Percentiles rank a stretch among this genome's conserved stretches.
phyloP scores from a whole-genome alignment of 2,113 vertebrate species.

The Pan paniscus region DNA sequence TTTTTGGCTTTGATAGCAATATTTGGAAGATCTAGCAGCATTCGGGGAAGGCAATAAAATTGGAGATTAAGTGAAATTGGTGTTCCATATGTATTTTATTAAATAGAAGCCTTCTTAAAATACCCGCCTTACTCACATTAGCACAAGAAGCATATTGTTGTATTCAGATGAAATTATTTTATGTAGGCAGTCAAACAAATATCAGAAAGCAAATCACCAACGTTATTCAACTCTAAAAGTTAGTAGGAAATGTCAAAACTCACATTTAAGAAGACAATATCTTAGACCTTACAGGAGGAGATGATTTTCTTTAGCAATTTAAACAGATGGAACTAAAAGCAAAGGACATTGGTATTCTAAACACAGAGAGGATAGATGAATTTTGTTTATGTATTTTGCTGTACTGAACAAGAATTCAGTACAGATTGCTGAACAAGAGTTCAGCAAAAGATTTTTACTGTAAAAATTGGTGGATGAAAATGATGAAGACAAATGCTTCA shows the following conservation, averaged over 20 bases:
- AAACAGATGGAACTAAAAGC: not conserved
- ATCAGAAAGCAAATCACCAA: not conserved
- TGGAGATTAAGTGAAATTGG: not conserved
- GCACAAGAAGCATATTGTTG: not conserved
- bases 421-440: no score
- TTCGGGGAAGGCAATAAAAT: not conserved
- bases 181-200: not conserved
- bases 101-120: not conserved
- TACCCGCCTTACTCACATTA: not conserved
- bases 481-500: not conserved
- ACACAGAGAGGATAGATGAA: not conserved
- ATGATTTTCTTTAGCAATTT: not conserved
- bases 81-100: not conserved
- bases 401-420: not conserved
- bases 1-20: not conserved
- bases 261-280: not conserved
- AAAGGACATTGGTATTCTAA: slow-evolving; percentile 19
- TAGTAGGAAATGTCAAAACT: not conserved
- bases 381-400: not conserved
- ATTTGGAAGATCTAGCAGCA: not conserved
- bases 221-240: not conserved
- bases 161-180: not conserved
- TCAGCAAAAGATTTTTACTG: not conserved
- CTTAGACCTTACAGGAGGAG: not conserved
- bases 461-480: not conserved